Base-by-base conservation (phyloP, 2,888 invertebrate species). In the Zygogramma bicolorata region DNA sequence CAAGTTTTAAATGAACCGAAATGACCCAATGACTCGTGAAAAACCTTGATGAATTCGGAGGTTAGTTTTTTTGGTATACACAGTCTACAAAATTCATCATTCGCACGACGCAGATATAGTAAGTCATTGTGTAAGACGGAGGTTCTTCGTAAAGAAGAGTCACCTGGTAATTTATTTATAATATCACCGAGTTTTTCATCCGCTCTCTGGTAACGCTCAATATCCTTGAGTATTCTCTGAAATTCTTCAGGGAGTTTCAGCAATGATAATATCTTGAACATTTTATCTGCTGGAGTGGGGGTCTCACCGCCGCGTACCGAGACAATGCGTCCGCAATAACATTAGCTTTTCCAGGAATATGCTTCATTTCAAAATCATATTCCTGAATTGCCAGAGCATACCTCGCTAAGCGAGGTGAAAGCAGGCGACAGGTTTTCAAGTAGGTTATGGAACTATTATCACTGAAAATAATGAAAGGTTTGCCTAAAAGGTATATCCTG, bases 331-430 rank as follows among this genome's bases (percentile, higher is more conserved):
- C 75, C 3, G 74, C 70, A 2, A 77, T 75, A 7, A 62, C 38
- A 38, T 75, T 78, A 1, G 15, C 10, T 29, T 13, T 7, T n/a
- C 75, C 79, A 0, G 65, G 59, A 15, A 74, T 69, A 34, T 77
- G 65, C 1, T 70, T 31, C n/a, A n/a, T n/a, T n/a, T n/a, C n/a
- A n/a, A n/a, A n/a, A n/a, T n/a, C n/a, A n/a, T n/a, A n/a, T n/a
- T 80, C 76, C 38, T 79, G 80, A 1, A 80, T 18, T 4, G 69
- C 69, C 8, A 79, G 49, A 0, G 68, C 68, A 75, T 76, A 80
- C 34, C 76, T 29, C 3, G 68, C 67, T 4, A 79, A 65, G 34
- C 78, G 46, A 7, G 74, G 59, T 0, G 73, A 68, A 1, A 75
- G 29, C 3, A 77, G 22, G 4, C 78, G 27, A 60, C 79, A 78